Evolutionary conservation across 2,113 vertebrate genomes (phyloP).

Genomic region (Colius striatus): DNA sequence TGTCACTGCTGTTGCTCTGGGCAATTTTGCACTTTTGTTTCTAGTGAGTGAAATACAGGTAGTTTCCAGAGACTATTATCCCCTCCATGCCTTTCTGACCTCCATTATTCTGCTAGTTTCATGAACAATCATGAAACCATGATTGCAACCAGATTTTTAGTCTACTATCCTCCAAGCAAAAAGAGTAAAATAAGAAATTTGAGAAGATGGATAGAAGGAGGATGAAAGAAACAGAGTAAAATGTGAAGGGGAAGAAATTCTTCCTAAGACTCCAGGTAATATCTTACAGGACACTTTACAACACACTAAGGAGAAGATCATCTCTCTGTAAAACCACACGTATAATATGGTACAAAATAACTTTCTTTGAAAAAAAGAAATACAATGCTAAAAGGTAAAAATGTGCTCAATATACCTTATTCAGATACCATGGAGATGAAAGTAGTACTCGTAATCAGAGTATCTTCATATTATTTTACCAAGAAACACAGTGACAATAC

Average conservation of each 20-base stretch:
- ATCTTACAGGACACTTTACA: neutral
- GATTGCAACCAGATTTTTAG: neutral
- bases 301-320: neutral
- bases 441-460: neutral
- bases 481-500: neutral
- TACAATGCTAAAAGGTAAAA: neutral
- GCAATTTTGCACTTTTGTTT: neutral
- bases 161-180: neutral
- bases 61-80: neutral
- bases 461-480: accelerated
- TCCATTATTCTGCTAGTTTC: neutral
- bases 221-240: neutral
- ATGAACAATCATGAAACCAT: neutral
- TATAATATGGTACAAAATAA: accelerated
- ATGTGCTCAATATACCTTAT: too few species aligned
- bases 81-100: neutral
- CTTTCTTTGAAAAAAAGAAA: neutral
- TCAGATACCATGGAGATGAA: neutral
- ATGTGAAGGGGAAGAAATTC: neutral
- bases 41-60: neutral
- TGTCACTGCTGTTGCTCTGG: neutral
- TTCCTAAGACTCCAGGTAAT: neutral
- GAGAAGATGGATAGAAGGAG: neutral
- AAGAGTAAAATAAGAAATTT: neutral
- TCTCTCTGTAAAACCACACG: neutral